A percentile compares a stretch with the other conserved stretches of the same genome.
Conservation (phyloP, 2,888 invertebrate genomes). For the Scelioninae gen. 1 region DNA sequence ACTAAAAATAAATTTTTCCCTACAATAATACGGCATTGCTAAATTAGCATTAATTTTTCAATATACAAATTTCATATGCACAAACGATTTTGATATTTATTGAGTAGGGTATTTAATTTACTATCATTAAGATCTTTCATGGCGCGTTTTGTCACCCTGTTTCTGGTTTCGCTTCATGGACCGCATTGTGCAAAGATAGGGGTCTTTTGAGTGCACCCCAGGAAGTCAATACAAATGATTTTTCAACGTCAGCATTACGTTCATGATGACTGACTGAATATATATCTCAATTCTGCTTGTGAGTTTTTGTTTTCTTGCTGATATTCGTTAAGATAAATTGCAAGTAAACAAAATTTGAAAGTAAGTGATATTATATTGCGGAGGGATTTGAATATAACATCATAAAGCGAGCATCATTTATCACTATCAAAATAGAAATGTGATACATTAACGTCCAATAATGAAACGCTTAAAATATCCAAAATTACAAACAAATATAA, state of each 20-base stretch:
- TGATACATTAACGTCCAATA: no score
- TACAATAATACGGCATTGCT: no score
- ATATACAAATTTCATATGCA: not conserved
- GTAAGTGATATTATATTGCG: not conserved
- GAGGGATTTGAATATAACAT: no score
- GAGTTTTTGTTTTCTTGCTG: slow-evolving; percentile 24
- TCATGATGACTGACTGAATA: slow-evolving; percentile 61
- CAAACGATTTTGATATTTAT: slow-evolving; percentile 31
- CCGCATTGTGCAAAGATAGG: slow-evolving; percentile 56
- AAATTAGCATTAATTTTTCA: slow-evolving; percentile 15
- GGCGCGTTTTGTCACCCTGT: slow-evolving; percentile 64
- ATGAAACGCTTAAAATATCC: not conserved
- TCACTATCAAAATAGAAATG: no score
- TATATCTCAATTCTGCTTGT: slow-evolving; percentile 50
- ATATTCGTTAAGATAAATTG: slow-evolving; percentile 14
- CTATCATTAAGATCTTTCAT: slow-evolving; percentile 61
- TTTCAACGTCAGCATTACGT: slow-evolving; percentile 63
- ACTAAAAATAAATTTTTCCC: no score
- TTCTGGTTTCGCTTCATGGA: slow-evolving; percentile 70
- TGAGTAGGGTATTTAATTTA: slow-evolving; percentile 50
- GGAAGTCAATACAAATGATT: slow-evolving; percentile 66
- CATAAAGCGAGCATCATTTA: no score
- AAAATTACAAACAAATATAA: not conserved
- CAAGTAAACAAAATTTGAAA: slow-evolving; percentile 7
- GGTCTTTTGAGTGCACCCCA: slow-evolving; percentile 57